Percentiles rank a stretch among this genome's conserved stretches.
phyloP scores from a whole-genome alignment of 2,797 vertebrate genomes.

The Columba guinea region DNA sequence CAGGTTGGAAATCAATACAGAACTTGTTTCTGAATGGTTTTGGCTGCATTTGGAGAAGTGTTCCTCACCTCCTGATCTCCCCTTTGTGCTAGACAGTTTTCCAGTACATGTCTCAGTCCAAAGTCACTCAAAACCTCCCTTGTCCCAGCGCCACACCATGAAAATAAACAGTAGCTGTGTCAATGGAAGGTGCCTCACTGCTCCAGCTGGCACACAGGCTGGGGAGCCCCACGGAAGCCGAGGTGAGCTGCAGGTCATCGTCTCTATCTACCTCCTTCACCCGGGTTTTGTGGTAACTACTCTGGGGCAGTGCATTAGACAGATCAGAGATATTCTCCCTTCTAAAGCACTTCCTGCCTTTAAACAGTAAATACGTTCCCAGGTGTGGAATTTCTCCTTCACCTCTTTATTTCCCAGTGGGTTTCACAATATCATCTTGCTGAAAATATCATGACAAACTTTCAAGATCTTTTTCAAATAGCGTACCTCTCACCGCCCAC shows the following conservation, averaged over 20 bases:
- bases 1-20: not conserved
- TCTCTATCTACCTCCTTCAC: not conserved
- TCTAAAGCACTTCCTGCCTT: slow-evolving; percentile 5
- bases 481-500: slow-evolving; percentile 19
- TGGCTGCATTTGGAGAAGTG: not conserved
- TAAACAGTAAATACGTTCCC: slow-evolving; percentile 18
- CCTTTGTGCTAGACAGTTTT: not conserved
- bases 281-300: not conserved
- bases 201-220: not conserved
- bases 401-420: not conserved
- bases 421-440: slow-evolving; percentile 22
- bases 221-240: not conserved
- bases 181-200: not conserved
- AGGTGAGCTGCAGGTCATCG: slow-evolving; percentile 21
- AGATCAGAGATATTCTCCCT: not conserved
- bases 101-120: not conserved
- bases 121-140: not conserved
- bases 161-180: not conserved
- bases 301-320: not conserved
- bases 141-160: not conserved
- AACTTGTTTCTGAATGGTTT: not conserved
- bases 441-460: slow-evolving; percentile 25
- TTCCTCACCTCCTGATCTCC: not conserved
- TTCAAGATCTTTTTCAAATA: not conserved
- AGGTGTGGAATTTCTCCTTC: slow-evolving; percentile 24